Evolutionary conservation across 2,113 vertebrate genomes (phyloP).

Genomic region (Menidia beryllina): DNA sequence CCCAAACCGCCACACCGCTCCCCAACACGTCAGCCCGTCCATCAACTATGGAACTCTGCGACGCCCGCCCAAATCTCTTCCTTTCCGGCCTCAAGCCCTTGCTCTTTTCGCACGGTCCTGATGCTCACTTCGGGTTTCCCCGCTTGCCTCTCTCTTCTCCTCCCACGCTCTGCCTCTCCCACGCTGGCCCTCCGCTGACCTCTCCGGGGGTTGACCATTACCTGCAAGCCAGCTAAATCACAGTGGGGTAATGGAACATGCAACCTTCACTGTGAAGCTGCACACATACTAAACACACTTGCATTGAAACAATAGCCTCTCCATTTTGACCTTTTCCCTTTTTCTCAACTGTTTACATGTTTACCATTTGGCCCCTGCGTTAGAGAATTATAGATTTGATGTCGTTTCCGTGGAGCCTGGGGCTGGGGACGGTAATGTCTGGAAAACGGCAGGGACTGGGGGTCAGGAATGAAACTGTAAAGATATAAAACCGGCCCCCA

Average conservation of each 20-base stretch:
- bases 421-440: conserved; percentile 34
- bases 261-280: conserved; percentile 53
- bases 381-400: conserved; percentile 54
- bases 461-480: conserved; percentile 50
- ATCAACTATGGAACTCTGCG: conserved; percentile 45
- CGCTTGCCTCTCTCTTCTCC: conserved; percentile 39
- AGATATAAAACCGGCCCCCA: conserved; percentile 39
- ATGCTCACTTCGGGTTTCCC: conserved; percentile 39
- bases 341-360: conserved; percentile 63
- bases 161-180: conserved; percentile 40
- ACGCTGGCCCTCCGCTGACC: conserved; percentile 68
- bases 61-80: conserved; percentile 36
- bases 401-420: conserved; percentile 51
- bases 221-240: conserved; percentile 77
- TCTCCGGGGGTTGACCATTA: conserved; percentile 70
- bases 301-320: conserved; percentile 53
- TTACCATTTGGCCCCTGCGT: conserved; percentile 62
- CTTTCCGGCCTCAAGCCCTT: conserved; percentile 19
- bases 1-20: conserved; percentile 34
- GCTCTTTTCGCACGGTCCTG: conserved; percentile 45
- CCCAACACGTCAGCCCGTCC: conserved; percentile 56
- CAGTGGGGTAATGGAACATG: conserved; percentile 77
- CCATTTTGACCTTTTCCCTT: conserved; percentile 49
- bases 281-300: conserved; percentile 39
- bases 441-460: conserved; percentile 32